Conservation (phyloP, 2,113 vertebrate species). For the Syrmaticus mikado region DNA sequence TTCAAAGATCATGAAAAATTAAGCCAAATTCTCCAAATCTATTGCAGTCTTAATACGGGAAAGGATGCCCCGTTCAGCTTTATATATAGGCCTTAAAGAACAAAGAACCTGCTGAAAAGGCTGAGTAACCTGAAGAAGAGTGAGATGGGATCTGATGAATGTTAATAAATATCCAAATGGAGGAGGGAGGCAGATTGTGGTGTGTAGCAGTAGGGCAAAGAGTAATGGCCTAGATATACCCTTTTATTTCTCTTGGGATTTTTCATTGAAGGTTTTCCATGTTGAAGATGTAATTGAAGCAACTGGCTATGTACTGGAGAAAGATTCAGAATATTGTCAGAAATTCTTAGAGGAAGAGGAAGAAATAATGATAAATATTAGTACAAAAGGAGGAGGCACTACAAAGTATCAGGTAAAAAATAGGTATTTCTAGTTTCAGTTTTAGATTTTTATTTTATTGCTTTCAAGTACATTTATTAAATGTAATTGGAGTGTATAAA, state of each 20-base stretch:
- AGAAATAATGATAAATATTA: constrained; percentile 87
- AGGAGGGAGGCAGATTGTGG: too few relatives aligned
- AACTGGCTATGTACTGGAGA: constrained; percentile 92
- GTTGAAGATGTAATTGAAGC: constrained; percentile 96
- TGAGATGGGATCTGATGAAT: too few relatives aligned
- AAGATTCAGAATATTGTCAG: constrained; percentile 95
- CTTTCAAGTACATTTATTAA: not conserved
- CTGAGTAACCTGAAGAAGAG: not conserved
- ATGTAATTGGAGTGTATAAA: not conserved
- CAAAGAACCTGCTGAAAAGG: fast-evolving
- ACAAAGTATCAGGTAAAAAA: constrained; percentile 83
- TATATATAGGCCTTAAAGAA: not conserved
- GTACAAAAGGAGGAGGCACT: constrained; percentile 87
- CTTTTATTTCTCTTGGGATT: not conserved
- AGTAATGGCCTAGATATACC: not conserved
- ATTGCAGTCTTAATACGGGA: not conserved
- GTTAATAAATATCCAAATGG: too few relatives aligned
- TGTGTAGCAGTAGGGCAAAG: too few relatives aligned
- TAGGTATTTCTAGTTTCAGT: not conserved
- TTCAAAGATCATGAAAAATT: not conserved
- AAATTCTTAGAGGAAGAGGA: constrained; percentile 95
- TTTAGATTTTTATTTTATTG: not conserved
- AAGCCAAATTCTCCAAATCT: not conserved
- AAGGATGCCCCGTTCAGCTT: not conserved
- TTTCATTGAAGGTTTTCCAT: constrained; percentile 86